A percentile compares a stretch with the other conserved stretches of the same genome.
These are phyloP conservation scores for Halichoeres trimaculatus DNA, from an alignment of 2,113 vertebrate genomes.

Conservation along the genomic window DNA sequence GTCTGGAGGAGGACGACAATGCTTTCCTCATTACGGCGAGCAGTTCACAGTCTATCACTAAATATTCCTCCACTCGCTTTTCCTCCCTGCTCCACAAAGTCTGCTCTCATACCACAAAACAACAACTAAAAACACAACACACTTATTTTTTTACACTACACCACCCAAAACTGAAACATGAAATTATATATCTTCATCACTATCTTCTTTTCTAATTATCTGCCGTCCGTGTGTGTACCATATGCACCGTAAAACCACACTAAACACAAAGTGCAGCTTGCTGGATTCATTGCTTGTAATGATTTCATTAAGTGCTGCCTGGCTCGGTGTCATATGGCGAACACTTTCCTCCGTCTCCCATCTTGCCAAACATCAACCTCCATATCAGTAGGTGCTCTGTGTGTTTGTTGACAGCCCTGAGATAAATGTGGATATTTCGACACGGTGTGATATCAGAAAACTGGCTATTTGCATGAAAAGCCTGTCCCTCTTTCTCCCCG, in stretches of 20 bases:
- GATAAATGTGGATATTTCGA: conserved; percentile 69
- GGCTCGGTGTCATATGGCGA: conserved; percentile 47
- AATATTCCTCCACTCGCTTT: conserved; percentile 19
- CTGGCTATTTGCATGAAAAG: conserved; percentile 75
- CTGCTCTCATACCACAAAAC: conserved; percentile 12
- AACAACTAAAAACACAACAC: not conserved
- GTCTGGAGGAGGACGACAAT: conserved; percentile 35
- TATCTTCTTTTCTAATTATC: conserved; percentile 17
- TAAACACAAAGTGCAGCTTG: conserved; percentile 37
- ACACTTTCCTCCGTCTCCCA: conserved; percentile 49
- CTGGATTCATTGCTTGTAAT: conserved; percentile 59
- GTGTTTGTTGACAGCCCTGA: conserved; percentile 67
- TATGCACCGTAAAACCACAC: conserved; percentile 49
- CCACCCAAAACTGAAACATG: not conserved
- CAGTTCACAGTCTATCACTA: conserved; percentile 30
- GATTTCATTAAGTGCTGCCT: conserved; percentile 67
- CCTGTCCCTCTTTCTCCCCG: conserved; percentile 68
- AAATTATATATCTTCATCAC: conserved; percentile 26
- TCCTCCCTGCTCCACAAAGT: conserved; percentile 15
- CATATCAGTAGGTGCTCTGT: conserved; percentile 42
- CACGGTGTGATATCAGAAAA: conserved; percentile 69
- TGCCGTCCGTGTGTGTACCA: conserved; percentile 49
- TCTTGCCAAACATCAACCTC: conserved; percentile 53
- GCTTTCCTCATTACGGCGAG: conserved; percentile 59
- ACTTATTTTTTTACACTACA: not conserved